Percentiles rank a stretch among this genome's conserved stretches.
Conservation (phyloP, 2,113 vertebrate species). For the Alethe castanea region DNA sequence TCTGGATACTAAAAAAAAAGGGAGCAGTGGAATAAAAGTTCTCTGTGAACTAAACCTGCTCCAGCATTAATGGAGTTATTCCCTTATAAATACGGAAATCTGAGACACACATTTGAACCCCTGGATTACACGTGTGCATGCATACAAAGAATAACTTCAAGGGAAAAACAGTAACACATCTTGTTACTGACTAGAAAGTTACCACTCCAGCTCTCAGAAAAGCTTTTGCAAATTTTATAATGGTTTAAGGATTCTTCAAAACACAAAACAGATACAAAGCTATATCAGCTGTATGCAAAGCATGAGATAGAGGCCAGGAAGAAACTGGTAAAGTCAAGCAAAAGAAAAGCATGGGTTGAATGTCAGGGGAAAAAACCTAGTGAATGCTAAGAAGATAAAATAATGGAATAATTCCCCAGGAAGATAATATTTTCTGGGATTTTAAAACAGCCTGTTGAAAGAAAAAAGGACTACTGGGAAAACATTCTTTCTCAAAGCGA, state of each 20-base stretch:
- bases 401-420: neutral
- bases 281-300: neutral
- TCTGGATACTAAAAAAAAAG: neutral
- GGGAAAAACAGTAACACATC: neutral
- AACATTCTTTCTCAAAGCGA: neutral
- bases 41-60: neutral
- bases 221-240: neutral
- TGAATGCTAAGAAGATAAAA: neutral
- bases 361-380: neutral
- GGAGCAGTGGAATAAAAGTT: neutral
- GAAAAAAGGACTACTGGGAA: neutral
- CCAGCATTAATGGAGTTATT: neutral
- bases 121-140: fast-evolving
- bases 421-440: conserved; percentile 3
- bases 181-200: neutral
- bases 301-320: neutral
- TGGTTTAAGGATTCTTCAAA: neutral
- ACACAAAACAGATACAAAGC: neutral
- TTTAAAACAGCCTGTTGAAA: neutral
- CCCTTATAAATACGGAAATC: neutral
- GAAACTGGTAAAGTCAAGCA: neutral
- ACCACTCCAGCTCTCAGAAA: neutral
- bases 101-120: neutral
- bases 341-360: neutral
- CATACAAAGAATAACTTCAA: neutral